Evolutionary conservation across 2,888 invertebrate species (phyloP).

Genomic region (Drosophila kambysellisi): DNA sequence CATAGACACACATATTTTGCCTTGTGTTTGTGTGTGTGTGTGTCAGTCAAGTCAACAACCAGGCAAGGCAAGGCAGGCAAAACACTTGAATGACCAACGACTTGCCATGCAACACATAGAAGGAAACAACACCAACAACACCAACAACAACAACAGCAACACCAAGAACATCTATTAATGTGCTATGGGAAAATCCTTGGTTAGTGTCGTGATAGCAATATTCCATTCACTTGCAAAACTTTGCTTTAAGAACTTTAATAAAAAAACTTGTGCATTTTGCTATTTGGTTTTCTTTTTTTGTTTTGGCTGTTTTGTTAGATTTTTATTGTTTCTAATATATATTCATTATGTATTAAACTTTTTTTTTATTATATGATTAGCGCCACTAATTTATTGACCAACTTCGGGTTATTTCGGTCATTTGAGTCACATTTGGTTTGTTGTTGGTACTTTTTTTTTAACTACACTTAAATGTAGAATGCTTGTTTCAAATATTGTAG

Average conservation of each 20-base stretch:
- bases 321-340: neutral
- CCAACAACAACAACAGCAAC: conserved; percentile 19
- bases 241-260: conserved; percentile 26
- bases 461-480: conserved; percentile 29
- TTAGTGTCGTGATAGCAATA: conserved; percentile 75
- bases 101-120: conserved; percentile 68
- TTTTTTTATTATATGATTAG: neutral
- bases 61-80: conserved; percentile 28
- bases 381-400: conserved; percentile 3
- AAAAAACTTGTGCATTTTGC: neutral
- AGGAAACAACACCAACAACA: conserved; percentile 38
- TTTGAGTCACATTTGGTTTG: conserved; percentile 14
- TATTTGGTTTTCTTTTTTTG: neutral
- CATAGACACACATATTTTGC: conserved; percentile 36
- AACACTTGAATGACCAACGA: conserved; percentile 69
- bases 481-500: conserved; percentile 20
- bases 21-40: conserved; percentile 44
- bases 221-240: conserved; percentile 40
- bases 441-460: neutral
- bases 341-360: neutral
- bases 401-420: neutral
- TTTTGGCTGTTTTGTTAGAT: neutral
- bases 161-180: conserved; percentile 46
- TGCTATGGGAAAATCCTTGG: conserved; percentile 78
- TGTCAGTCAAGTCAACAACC: conserved; percentile 73